Base-by-base conservation (phyloP, 92 coral and sea anemone genomes). In the Palythoa heliodiscus region DNA sequence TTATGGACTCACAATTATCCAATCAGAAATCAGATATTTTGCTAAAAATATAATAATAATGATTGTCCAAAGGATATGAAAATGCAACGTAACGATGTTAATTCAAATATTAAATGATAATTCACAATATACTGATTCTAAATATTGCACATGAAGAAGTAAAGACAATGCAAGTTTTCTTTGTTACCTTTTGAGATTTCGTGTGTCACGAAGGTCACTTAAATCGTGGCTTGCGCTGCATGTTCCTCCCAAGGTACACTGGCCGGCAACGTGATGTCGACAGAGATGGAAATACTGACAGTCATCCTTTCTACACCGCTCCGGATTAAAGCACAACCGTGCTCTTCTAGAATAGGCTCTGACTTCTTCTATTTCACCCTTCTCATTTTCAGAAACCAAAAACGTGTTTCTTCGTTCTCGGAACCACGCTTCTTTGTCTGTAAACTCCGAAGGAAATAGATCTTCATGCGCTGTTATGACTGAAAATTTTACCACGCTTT, bases 371-470 rank as follows among this genome's bases (percentile, higher is more conserved):
- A 91, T 88, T 52, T 90, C 86, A 12, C 96, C 96, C 9, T 43
- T 63, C 16, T 76, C 84, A 68, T 90, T 88, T 82, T 87, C 88
- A 40, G 82, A 66, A 54, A 87, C 39, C 29, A 91, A 40, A 55
- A 95, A 95, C 10, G 86, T 88, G 87, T 71, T 69, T 9, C 58
- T 53, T 52, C 88, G 83, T 14, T 79, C 53, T 53, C 71, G 50
- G 38, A 95, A 93, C 98, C 98, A 95, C 5, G 84, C 78, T 67
- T 69, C 87, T 58, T 76, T 72, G 37, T 93, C 95, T 2, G 43
- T 52, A 20, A 82, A 82, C 17, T 64, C 81, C 29, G 86, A 75
- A 54, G 88, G 88, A 78, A 93, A 91, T 70, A 95, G 82, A 23
- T 91, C 88, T 35, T 25, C 76, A 6, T 72, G 86, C 58, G 84